phyloP scores from a whole-genome alignment of 2,797 vertebrate species.

The Psittacula echo region DNA sequence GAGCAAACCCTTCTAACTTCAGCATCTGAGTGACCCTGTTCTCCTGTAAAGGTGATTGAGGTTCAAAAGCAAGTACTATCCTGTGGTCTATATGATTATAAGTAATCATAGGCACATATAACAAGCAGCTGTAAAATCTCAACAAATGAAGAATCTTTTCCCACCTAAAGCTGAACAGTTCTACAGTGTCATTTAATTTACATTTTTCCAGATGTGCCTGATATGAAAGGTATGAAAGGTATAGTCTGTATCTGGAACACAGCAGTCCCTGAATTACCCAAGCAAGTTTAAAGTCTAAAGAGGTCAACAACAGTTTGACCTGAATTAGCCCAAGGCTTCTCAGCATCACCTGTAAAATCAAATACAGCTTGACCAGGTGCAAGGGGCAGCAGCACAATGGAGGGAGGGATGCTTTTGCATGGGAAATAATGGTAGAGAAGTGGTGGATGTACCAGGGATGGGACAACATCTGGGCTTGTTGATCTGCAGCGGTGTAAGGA shows the following conservation, averaged over 20 bases:
- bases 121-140: background rate
- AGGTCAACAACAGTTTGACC: background rate
- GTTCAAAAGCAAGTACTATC: background rate
- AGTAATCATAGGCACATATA: background rate
- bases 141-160: background rate
- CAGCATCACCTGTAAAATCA: background rate
- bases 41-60: background rate
- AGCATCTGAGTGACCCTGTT: background rate
- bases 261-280: background rate
- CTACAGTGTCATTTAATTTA: background rate
- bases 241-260: background rate
- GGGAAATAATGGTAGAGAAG: background rate
- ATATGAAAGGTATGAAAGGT: background rate
- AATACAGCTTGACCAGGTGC: background rate
- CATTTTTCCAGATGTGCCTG: background rate
- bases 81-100: background rate
- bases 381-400: background rate
- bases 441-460: background rate
- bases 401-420: background rate
- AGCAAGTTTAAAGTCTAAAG: background rate
- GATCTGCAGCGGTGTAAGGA: background rate
- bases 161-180: background rate
- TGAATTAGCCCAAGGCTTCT: background rate
- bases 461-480: background rate
- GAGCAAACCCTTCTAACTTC: background rate